phyloP scores from a whole-genome alignment of 1,140 invertebrate genomes.

The Drosophila oshimai region DNA sequence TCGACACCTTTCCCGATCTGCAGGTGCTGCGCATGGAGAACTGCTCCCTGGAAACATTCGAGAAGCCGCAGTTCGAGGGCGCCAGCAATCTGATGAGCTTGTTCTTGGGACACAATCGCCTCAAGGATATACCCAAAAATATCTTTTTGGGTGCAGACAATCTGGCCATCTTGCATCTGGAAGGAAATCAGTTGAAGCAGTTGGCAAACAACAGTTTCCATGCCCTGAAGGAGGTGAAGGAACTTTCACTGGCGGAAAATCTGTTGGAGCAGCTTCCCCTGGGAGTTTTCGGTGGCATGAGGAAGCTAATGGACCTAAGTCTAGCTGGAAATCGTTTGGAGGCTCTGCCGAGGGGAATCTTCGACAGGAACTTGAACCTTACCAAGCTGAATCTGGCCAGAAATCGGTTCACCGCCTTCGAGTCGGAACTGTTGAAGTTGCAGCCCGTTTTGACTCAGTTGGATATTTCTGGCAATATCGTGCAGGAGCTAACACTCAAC shows the following conservation, averaged over 20 bases:
- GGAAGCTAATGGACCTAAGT: conserved; percentile 67
- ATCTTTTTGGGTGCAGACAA: conserved; percentile 78
- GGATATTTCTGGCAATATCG: conserved; percentile 71
- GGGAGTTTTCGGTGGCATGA: conserved; percentile 55
- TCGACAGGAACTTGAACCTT: conserved; percentile 69
- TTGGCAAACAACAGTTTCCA: conserved; percentile 70
- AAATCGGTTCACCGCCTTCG: conserved; percentile 66
- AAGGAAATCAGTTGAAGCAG: conserved; percentile 53
- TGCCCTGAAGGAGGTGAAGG: conserved; percentile 69
- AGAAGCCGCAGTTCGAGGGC: conserved; percentile 77
- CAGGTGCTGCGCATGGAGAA: conserved; percentile 78
- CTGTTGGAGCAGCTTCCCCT: conserved; percentile 56
- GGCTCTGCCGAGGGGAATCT: conserved; percentile 63
- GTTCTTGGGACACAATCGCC: conserved; percentile 65
- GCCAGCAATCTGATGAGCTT: conserved; percentile 78
- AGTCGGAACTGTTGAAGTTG: conserved; percentile 69
- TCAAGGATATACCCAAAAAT: conserved; percentile 77
- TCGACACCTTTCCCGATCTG: conserved; percentile 79
- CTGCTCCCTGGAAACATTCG: conserved; percentile 72
- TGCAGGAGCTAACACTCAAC: conserved; percentile 72
- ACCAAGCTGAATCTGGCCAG: conserved; percentile 57
- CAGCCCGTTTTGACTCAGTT: conserved; percentile 49
- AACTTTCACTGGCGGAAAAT: conserved; percentile 65
- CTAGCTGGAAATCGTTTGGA: conserved; percentile 65
- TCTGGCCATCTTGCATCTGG: conserved; percentile 58